These are phyloP conservation scores for Pheosia gnoma DNA, from an alignment of 2,888 invertebrate species.

Conservation along the genomic window DNA sequence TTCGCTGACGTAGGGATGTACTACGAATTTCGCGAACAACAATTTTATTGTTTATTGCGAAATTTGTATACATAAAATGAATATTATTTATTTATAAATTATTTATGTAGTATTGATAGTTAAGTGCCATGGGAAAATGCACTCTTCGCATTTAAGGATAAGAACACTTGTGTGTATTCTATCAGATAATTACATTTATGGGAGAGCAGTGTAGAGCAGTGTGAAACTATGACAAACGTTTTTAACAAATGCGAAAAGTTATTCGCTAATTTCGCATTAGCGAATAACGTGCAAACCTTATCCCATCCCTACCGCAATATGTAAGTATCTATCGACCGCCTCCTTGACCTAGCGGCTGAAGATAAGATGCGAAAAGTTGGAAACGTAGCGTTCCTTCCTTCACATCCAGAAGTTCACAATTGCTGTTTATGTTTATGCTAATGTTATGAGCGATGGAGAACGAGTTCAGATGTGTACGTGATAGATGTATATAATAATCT, in stretches of 20 bases:
- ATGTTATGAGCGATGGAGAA: conserved; percentile 21
- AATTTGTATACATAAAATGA: too few relatives aligned
- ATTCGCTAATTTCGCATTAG: background rate
- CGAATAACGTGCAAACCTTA: background rate
- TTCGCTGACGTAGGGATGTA: background rate
- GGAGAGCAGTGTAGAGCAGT: too few relatives aligned
- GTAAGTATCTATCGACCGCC: conserved; percentile 33
- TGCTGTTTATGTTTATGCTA: conserved; percentile 43
- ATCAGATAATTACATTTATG: too few relatives aligned
- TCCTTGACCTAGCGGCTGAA: conserved; percentile 35
- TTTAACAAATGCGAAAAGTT: too few relatives aligned
- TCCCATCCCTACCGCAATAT: background rate
- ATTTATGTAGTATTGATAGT: too few relatives aligned
- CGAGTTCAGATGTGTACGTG: background rate
- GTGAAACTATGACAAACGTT: too few relatives aligned
- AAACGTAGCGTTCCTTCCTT: conserved; percentile 38
- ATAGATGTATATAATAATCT: background rate
- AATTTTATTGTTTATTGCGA: background rate
- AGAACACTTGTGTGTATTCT: too few relatives aligned
- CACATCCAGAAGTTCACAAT: conserved; percentile 38
- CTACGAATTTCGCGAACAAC: background rate
- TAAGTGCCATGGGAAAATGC: too few relatives aligned
- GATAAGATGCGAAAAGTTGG: conserved; percentile 46
- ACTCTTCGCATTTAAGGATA: too few relatives aligned
- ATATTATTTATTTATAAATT: too few relatives aligned